Evolutionary conservation across 2,797 vertebrate species (phyloP), one percentile per base, ranked within the genome.

Genomic region (Limosa lapponica): DNA sequence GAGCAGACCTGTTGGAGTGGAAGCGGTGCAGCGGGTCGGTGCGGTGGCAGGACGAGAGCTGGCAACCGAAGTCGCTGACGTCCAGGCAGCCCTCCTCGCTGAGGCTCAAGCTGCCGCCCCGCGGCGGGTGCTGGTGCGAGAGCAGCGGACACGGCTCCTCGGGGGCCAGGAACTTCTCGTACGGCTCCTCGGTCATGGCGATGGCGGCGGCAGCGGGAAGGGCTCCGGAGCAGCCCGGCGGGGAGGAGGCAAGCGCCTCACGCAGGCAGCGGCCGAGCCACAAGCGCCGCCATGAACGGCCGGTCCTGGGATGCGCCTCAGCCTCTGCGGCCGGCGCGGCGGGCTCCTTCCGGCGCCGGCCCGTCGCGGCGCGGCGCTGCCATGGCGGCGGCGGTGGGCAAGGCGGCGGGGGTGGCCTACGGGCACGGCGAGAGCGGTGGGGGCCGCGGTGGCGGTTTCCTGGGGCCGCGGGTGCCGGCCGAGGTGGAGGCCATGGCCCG

Each of bases 21-120:
- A 99, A 99, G 89, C 99, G 99, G 92, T 98, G 99, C n/a, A 99
- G 98, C 10, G 99, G 99, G 94, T 99, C 99, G 10, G 99, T 99
- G 89, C 99, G 98, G 97, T 99, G 99, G 97, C 99, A 99, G 6
- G 99, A 99, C 2, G 99, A 99, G 27, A 99, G 98, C 89, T 99
- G 99, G 97, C 98, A 99, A 88, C 99, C 99, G 89, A 99, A 99
- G 97, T 99, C 99, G 95, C 99, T 99, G 95, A 99, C 99, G 62
- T 99, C 99, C 97, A 99, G 96, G 23, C 99, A 99, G 69, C 99
- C 99, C 75, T 99, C 99, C 91, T 99, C 99, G 82, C 99, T 99
- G 86, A 97, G 85, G 58, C 93, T 93, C 78, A 96, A 97, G 94
- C 99, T 98, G 97, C 98, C 99, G 93, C 98, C 98, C 43, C 98